Conservation (phyloP, 2,797 vertebrate genomes). For the Balearica regulorum region DNA sequence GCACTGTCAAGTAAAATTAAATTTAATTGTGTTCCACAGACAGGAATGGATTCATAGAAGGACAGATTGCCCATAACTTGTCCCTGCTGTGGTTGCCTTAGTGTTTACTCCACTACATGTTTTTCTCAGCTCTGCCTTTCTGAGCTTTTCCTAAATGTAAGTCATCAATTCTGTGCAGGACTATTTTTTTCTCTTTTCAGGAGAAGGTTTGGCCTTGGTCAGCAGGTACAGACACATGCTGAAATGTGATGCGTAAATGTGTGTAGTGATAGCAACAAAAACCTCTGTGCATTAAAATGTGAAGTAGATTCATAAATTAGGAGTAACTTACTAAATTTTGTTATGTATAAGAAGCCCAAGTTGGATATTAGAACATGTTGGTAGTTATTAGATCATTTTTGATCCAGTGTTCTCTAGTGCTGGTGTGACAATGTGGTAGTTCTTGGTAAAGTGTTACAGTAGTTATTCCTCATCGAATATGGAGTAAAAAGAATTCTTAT, state of each 20-base stretch:
- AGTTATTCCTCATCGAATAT: neutral
- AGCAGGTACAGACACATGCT: neutral
- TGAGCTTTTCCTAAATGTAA: neutral
- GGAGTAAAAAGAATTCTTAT: neutral
- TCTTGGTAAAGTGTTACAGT: neutral
- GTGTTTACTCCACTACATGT: neutral
- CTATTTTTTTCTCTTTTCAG: neutral
- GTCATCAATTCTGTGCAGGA: neutral
- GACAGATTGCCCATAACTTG: neutral
- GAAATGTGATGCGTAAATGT: neutral
- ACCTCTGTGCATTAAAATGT: neutral
- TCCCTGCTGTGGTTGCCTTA: neutral
- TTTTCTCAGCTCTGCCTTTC: neutral
- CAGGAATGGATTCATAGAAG: neutral
- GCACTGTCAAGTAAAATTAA: neutral
- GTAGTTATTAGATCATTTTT: neutral
- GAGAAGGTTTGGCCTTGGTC: neutral
- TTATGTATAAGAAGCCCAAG: neutral
- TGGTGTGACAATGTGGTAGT: neutral
- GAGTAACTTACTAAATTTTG: neutral
- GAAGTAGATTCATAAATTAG: neutral
- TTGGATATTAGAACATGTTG: neutral
- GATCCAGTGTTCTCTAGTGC: neutral
- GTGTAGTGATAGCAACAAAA: neutral
- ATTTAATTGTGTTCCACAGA: neutral